Base-by-base conservation (phyloP, 2,113 vertebrate genomes). In the Leuciscus idus region DNA sequence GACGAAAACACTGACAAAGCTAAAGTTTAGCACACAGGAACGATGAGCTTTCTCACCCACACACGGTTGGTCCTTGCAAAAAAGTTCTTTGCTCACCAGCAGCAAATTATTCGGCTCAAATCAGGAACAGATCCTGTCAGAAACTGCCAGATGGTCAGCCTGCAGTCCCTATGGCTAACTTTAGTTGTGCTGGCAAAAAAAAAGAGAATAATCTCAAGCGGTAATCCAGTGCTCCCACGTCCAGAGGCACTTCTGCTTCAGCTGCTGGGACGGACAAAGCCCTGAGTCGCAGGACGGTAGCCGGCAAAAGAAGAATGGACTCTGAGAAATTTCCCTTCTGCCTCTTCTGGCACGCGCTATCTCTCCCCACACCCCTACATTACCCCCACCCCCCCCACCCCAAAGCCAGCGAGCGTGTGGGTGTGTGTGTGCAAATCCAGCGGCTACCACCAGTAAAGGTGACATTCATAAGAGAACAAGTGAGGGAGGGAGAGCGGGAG, bases 381-480 rank as follows among this genome's bases (percentile, higher is more conserved):
- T 84, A 85, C 87, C 89, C 91, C 82, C 28, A 30, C 82, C 15
- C 64, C n/a, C 81, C 85, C 90, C 89, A 86, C 93, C 90, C 89
- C 90, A 90, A 93, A 93, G 94, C 93, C 93, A 92, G 93, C 92
- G 80, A 70, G 70, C 62, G 81, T 55, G 90, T 62, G 81, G 15
- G 84, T 74, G 85, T 84, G 81, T 75, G 79, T 59, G 82, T 46
- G 85, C 39, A 89, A 94, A 94, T 94, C 92, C 93, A 93, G 92
- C 92, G 92, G 93, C 93, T 92, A 92, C 93, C 94, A 93, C 93
- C 94, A 93, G 93, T 93, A 95, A 94, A 94, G 95, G 95, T 95
- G 95, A 95, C 95, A 95, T 95, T 95, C 95, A 94, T 94, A 91
- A 93, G 86, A 89, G 87, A 89, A 82, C 50, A 89, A 83, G 89